Evolutionary conservation across 2,797 vertebrate species (phyloP), one percentile per base, ranked within the genome.

Genomic region (Euphonia xanthogaster): DNA sequence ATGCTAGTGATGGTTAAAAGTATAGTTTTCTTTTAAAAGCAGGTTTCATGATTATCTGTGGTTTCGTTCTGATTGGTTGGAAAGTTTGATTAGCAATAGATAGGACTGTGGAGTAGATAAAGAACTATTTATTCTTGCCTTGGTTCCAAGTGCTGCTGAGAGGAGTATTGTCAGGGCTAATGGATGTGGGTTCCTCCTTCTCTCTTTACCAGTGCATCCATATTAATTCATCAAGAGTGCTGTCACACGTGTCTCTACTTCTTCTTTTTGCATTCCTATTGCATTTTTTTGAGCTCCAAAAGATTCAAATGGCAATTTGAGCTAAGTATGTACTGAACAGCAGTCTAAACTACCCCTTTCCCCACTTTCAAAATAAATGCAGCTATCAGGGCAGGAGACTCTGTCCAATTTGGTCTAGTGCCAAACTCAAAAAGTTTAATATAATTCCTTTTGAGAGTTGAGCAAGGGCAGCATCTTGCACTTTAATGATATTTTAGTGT

Each of bases 21-120:
- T 75, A 42, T 33, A 0, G 0, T 66, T 47, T 87, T 42, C 62
- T n/a, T 51, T 74, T 75, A 72, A 72, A 90, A 72, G 40, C 15
- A 75, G 4, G 35, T 84, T 91, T 97, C 51, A 4, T 73, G 18
- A 47, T 90, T 86, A 73, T 88, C 73, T 91, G 70, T 68, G 67
- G 67, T 95, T 95, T 94, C 68, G 24, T 90, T 94, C 57, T 94
- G 91, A 94, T 95, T 92, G 58, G 63, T 37, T 94, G 92, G 93
- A 92, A 96, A 95, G 58, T 94, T 79, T 89, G 31, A 62, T 91
- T 95, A 83, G 53, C 31, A 57, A 48, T 65, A 88, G 57, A 53
- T 68, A 65, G 67, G n/a, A 76, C 53, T 77, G 35, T 27, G 75
- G 50, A 44, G 45, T 24, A 91, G 72, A 67, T 72, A 76, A 84